These are phyloP conservation scores for Argentina silus DNA, from an alignment of 2,797 vertebrate genomes.

Conservation along the genomic window DNA sequence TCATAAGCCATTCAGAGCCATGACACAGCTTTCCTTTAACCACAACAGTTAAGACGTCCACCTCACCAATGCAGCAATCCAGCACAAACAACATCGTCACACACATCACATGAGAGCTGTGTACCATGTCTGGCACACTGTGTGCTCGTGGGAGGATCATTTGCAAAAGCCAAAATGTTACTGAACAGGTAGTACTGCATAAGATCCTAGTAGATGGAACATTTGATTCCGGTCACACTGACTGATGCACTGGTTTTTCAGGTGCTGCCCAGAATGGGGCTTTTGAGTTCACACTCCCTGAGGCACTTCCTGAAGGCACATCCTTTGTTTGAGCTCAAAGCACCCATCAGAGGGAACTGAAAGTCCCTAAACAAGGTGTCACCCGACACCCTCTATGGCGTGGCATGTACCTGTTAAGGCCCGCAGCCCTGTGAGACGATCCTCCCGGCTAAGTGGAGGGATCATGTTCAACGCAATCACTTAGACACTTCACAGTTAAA, in stretches of 20 bases:
- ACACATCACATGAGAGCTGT: conserved; percentile 32
- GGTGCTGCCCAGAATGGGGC: conserved; percentile 39
- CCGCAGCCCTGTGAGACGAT: conserved; percentile 22
- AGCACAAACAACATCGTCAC: conserved; percentile 20
- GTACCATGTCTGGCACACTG: conserved; percentile 24
- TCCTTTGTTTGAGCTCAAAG: conserved; percentile 34
- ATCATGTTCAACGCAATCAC: conserved; percentile 25
- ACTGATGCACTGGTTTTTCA: conserved; percentile 55
- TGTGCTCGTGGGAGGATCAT: conserved; percentile 39
- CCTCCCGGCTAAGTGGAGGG: not conserved
- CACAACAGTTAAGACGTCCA: conserved; percentile 22
- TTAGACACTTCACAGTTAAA: conserved; percentile 17
- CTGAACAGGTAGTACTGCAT: conserved; percentile 33
- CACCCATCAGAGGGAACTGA: conserved; percentile 29
- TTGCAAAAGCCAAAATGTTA: conserved; percentile 31
- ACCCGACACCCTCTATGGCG: conserved; percentile 36
- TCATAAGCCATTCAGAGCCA: not conserved
- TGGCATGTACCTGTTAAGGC: conserved; percentile 38
- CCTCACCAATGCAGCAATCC: conserved; percentile 13
- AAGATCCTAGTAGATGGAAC: not conserved
- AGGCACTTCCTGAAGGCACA: conserved; percentile 49
- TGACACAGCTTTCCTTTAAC: conserved; percentile 32
- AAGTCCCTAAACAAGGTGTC: conserved; percentile 29
- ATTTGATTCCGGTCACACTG: conserved; percentile 43
- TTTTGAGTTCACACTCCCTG: conserved; percentile 35